Evolutionary conservation across 2,797 vertebrate species (phyloP).

Genomic region (Pteropus rufus): DNA sequence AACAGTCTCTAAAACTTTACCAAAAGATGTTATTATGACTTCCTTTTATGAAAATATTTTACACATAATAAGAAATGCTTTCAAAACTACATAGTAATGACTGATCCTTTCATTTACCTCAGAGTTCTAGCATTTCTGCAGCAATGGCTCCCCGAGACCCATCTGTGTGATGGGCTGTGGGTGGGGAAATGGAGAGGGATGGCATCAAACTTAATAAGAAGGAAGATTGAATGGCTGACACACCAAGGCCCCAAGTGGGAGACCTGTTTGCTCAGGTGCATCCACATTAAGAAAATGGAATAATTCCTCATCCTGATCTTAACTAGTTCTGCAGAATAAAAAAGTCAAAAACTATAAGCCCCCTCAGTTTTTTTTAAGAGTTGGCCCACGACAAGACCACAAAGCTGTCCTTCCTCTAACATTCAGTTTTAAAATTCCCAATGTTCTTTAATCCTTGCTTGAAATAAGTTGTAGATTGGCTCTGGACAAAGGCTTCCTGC

Average conservation of each 20-base stretch:
- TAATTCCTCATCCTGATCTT: not conserved
- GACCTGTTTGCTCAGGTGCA: not conserved
- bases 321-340: not conserved
- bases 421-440: not conserved
- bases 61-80: not conserved
- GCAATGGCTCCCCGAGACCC: not conserved
- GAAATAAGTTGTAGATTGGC: not conserved
- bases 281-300: not conserved
- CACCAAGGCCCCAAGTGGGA: not conserved
- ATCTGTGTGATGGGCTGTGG: not conserved
- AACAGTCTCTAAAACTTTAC: not conserved
- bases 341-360: not conserved
- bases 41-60: slow-evolving; percentile 33
- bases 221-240: not conserved
- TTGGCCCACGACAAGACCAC: not conserved
- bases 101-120: not conserved
- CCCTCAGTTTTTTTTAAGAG: not conserved
- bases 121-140: not conserved
- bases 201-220: not conserved
- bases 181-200: not conserved
- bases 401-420: not conserved
- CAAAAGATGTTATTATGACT: not conserved
- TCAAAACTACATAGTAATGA: not conserved
- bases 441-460: not conserved
- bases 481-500: not conserved